These are phyloP conservation scores for Philaenus spumarius DNA, from an alignment of 1,140 invertebrate genomes.

Conservation along the genomic window DNA sequence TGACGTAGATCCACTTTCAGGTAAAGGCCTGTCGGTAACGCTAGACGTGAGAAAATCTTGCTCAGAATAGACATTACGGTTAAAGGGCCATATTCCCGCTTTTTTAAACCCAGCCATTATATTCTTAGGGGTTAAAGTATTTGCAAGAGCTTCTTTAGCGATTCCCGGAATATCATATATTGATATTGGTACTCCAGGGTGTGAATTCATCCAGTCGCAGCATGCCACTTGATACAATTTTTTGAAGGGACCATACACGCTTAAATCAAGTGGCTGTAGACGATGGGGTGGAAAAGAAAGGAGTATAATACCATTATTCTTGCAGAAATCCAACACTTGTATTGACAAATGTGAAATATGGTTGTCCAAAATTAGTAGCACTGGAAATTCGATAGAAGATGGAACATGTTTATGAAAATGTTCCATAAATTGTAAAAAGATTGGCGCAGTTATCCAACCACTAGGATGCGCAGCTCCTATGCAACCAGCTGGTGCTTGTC, in stretches of 20 bases:
- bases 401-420: conserved; percentile 2
- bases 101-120: no score
- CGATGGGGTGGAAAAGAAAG: conserved; percentile 25
- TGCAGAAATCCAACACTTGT: not conserved
- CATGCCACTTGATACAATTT: conserved; percentile 3
- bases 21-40: no score
- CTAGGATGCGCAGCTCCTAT: conserved; percentile 11
- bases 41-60: no score
- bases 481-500: conserved; percentile 27
- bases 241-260: conserved; percentile 26
- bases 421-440: conserved; percentile 21
- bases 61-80: no score
- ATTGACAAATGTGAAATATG: conserved; percentile 8
- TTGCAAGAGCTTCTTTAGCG: conserved; percentile 7
- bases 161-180: conserved; percentile 14
- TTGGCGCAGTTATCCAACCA: conserved; percentile 25
- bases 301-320: conserved; percentile 8
- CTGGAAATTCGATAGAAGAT: conserved; percentile 17
- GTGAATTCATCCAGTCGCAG: not conserved
- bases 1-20: no score
- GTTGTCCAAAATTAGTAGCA: conserved; percentile 24
- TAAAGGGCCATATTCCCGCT: no score
- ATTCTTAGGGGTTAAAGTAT: no score
- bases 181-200: conserved; percentile 4
- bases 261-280: conserved; percentile 24